phyloP scores from a whole-genome alignment of 2,113 vertebrate species.

The Beaufortia kweichowensis region DNA sequence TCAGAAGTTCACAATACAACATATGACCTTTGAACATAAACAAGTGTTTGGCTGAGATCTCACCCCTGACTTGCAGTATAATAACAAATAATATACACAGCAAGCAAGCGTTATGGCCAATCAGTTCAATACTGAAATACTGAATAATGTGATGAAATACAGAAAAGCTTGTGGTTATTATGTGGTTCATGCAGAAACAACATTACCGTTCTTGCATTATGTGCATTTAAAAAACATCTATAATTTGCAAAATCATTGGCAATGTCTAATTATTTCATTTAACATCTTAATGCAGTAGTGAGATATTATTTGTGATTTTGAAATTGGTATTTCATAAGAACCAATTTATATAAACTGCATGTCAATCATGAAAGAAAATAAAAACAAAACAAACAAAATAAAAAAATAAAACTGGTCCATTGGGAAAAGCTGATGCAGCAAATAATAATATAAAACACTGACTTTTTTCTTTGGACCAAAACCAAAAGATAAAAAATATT shows the following conservation, averaged over 20 bases:
- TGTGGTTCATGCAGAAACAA: conserved; percentile 13
- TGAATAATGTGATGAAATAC: neutral
- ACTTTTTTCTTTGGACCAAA: conserved; percentile 39
- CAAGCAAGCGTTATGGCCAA: neutral
- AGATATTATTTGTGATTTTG: neutral
- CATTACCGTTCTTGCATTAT: no score
- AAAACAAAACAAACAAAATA: neutral
- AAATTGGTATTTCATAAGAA: neutral
- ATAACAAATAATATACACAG: neutral
- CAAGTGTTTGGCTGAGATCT: no score
- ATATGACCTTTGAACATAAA: neutral
- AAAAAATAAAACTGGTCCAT: neutral
- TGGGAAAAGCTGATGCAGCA: conserved; percentile 26
- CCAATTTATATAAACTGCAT: conserved; percentile 7
- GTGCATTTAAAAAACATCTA: no score
- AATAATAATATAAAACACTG: conserved; percentile 14
- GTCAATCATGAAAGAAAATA: neutral
- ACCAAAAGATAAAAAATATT: conserved; percentile 30
- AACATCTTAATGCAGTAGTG: neutral
- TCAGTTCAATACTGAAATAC: no score
- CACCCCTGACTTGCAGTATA: neutral
- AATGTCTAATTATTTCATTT: neutral
- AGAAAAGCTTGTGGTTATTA: neutral
- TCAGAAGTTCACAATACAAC: neutral
- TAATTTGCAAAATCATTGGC: neutral